Percentiles rank a stretch among this genome's conserved stretches.
phyloP scores from a whole-genome alignment of 2,888 invertebrate genomes.

The Tinea pellionella region DNA sequence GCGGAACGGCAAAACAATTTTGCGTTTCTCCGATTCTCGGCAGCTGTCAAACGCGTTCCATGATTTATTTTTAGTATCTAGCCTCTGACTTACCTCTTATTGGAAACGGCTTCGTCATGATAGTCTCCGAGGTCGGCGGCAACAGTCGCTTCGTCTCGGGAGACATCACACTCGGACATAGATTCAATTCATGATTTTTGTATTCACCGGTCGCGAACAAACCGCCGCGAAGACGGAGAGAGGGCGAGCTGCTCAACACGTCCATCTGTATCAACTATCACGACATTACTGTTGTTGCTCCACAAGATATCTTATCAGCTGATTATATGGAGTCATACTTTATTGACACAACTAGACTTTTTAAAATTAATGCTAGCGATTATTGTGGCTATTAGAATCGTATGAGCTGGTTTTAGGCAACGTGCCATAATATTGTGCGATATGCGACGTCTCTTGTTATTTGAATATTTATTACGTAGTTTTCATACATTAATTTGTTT shows the following conservation, averaged over 20 bases:
- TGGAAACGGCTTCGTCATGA: slow-evolving; percentile 90
- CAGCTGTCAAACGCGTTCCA: background rate
- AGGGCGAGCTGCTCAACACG: slow-evolving; percentile 52
- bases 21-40: background rate
- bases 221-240: slow-evolving; percentile 61
- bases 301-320: slow-evolving; percentile 27
- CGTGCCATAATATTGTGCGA: slow-evolving; percentile 23
- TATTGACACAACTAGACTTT: background rate
- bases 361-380: no score
- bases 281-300: slow-evolving; percentile 44
- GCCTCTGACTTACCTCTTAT: slow-evolving; percentile 74
- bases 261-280: slow-evolving; percentile 52
- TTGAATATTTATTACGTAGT: background rate
- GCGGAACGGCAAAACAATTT: background rate
- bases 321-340: slow-evolving; percentile 24
- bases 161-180: slow-evolving; percentile 80
- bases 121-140: slow-evolving; percentile 85
- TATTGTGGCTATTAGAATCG: no score
- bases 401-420: slow-evolving; percentile 24
- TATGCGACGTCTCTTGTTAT: no score
- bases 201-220: slow-evolving; percentile 28
- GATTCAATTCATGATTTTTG: slow-evolving; percentile 65
- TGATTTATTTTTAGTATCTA: background rate
- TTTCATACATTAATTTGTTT: background rate
- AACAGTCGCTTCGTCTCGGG: slow-evolving; percentile 74